phyloP scores from a whole-genome alignment of 2,888 invertebrate genomes.

The Liopterus haemorrhoidalis region DNA sequence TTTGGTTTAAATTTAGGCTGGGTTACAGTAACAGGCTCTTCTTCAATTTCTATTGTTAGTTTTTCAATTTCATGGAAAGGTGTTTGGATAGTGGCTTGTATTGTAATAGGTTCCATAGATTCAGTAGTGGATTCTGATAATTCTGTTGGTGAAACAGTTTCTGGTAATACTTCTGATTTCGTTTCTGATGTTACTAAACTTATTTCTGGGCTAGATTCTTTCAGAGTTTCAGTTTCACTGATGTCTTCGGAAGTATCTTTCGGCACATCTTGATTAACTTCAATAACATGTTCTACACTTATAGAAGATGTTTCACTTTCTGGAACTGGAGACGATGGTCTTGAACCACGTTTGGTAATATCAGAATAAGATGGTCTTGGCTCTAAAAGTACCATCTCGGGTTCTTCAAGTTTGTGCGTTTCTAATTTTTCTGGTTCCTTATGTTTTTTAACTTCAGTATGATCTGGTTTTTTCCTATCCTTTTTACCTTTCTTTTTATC shows the following conservation, averaged over 20 bases:
- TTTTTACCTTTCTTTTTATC: slow-evolving; percentile 20
- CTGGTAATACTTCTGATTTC: no score
- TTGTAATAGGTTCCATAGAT: slow-evolving; percentile 37
- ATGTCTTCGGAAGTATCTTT: slow-evolving; percentile 23
- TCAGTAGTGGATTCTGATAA: slow-evolving; percentile 30
- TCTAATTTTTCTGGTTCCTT: slow-evolving; percentile 29
- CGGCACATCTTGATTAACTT: slow-evolving; percentile 35
- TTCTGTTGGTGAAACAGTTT: no score
- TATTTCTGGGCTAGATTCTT: slow-evolving; percentile 17
- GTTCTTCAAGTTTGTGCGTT: slow-evolving; percentile 35
- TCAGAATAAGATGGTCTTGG: slow-evolving; percentile 40
- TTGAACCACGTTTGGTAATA: slow-evolving; percentile 36
- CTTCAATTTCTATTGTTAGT: slow-evolving; percentile 23
- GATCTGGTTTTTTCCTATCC: slow-evolving; percentile 23
- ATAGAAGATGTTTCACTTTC: slow-evolving; percentile 30
- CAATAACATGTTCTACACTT: slow-evolving; percentile 37
- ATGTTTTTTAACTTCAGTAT: slow-evolving; percentile 29
- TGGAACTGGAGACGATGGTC: slow-evolving; percentile 36
- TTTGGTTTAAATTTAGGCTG: slow-evolving; percentile 20
- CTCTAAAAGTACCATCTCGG: slow-evolving; percentile 30
- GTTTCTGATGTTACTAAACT: no score
- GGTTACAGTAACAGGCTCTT: slow-evolving; percentile 11
- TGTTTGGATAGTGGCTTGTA: slow-evolving; percentile 33
- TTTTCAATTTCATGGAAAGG: slow-evolving; percentile 16
- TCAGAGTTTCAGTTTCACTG: slow-evolving; percentile 6